A percentile compares a stretch with the other conserved stretches of the same genome.
Evolutionary conservation across 2,888 invertebrate genomes (phyloP).

Genomic region (Diplazon laetatorius): DNA sequence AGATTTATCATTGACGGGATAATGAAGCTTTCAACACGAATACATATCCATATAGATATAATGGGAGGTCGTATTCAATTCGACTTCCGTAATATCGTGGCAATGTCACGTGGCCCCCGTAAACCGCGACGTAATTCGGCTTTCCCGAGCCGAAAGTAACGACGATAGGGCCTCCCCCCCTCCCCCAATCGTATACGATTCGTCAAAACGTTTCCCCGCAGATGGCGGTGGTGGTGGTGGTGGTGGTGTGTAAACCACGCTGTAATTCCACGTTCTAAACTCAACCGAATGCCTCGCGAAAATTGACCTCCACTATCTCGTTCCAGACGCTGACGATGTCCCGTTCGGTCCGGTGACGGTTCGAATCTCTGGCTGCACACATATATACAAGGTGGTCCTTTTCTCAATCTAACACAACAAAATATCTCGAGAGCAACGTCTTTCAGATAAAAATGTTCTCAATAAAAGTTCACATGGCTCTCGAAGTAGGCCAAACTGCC

Average conservation of each 20-base stretch:
- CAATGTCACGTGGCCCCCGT: neutral
- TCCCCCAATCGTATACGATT: too few species aligned
- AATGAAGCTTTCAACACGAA: neutral
- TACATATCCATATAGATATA: too few species aligned
- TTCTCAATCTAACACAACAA: too few species aligned
- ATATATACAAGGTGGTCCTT: too few species aligned
- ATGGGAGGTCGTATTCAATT: neutral
- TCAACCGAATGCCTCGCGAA: slow-evolving; percentile 44
- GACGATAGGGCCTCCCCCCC: slow-evolving; percentile 34
- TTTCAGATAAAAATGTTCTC: too few species aligned
- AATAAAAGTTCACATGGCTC: too few species aligned
- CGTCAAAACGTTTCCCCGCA: slow-evolving; percentile 19
- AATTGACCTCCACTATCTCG: slow-evolving; percentile 42
- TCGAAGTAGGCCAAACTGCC: too few species aligned
- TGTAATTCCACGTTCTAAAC: slow-evolving; percentile 59
- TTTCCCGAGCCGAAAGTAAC: slow-evolving; percentile 52
- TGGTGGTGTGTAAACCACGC: slow-evolving; percentile 53
- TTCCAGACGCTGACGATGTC: slow-evolving; percentile 35
- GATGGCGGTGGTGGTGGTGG: slow-evolving; percentile 3
- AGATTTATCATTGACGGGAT: too few species aligned
- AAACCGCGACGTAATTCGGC: slow-evolving; percentile 51
- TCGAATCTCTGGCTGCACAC: too few species aligned
- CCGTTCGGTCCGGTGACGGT: slow-evolving; percentile 4
- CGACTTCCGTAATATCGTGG: neutral
- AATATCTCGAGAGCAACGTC: too few species aligned